phyloP scores from a whole-genome alignment of 2,888 invertebrate genomes.

The Caenorhabditis doughertyi region DNA sequence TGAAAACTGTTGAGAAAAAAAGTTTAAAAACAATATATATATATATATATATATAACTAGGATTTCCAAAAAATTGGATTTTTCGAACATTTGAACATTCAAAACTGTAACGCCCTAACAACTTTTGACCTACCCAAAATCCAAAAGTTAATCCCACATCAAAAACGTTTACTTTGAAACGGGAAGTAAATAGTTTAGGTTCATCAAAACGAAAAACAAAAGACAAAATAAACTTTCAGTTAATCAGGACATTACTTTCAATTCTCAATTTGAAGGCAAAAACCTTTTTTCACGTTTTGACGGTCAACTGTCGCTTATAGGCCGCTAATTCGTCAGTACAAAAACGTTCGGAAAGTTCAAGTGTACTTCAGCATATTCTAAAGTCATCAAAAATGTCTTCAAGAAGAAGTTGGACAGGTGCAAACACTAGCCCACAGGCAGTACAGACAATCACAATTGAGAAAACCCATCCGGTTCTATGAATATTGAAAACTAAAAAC shows the following conservation, averaged over 20 bases:
- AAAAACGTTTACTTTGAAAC: neutral
- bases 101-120: slow-evolving; percentile 9
- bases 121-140: slow-evolving; percentile 29
- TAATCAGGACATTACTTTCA: neutral
- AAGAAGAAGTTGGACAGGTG: slow-evolving; percentile 16
- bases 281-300: neutral
- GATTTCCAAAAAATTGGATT: neutral
- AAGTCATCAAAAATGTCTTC: slow-evolving; percentile 15
- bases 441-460: slow-evolving; percentile 11
- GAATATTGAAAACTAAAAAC: slow-evolving; percentile 28
- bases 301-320: slow-evolving; percentile 6
- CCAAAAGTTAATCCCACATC: neutral
- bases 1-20: no score
- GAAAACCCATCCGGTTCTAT: slow-evolving; percentile 22
- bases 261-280: neutral
- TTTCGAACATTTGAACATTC: neutral
- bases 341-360: slow-evolving; percentile 49
- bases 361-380: slow-evolving; percentile 24
- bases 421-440: neutral
- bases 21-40: no score
- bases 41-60: no score
- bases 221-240: neutral
- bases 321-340: slow-evolving; percentile 14
- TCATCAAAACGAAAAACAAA: neutral
- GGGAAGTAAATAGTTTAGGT: neutral